These are phyloP conservation scores for Stenodera caucasica DNA, from an alignment of 2,888 invertebrate species.

Conservation along the genomic window DNA sequence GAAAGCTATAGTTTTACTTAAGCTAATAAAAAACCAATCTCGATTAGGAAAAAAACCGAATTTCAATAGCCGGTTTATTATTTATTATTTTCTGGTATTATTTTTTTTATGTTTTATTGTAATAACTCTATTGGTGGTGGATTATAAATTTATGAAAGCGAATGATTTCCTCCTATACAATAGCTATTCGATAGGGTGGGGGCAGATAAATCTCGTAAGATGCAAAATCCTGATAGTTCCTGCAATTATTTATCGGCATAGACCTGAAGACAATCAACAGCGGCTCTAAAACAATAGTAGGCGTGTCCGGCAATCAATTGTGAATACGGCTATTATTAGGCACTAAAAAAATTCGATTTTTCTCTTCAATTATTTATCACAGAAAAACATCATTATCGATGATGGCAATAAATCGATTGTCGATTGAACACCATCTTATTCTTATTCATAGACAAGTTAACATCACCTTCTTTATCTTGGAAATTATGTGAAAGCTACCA, in stretches of 20 bases:
- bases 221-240: slow-evolving; percentile 48
- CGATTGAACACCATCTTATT: background rate
- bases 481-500: slow-evolving; percentile 53
- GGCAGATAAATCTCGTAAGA: slow-evolving; percentile 50
- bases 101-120: slow-evolving; percentile 27
- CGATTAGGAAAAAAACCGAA: background rate
- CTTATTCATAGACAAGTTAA: background rate
- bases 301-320: slow-evolving; percentile 55
- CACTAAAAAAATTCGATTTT: slow-evolving; percentile 1
- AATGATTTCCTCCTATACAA: slow-evolving; percentile 34
- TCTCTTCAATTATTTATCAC: background rate
- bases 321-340: slow-evolving; percentile 53
- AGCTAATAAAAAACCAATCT: too few species aligned
- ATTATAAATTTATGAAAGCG: slow-evolving; percentile 41
- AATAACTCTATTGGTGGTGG: slow-evolving; percentile 37
- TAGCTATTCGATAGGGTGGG: slow-evolving; percentile 41
- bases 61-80: background rate
- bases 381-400: background rate
- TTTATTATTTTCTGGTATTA: too few species aligned
- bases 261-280: slow-evolving; percentile 55
- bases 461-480: slow-evolving; percentile 15
- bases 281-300: slow-evolving; percentile 56
- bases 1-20: too few species aligned
- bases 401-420: background rate
- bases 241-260: slow-evolving; percentile 51